Percentiles rank a stretch among this genome's conserved stretches.
These are phyloP conservation scores for Galerucella calmariensis DNA, from an alignment of 2,888 invertebrate species.

Conservation along the genomic window DNA sequence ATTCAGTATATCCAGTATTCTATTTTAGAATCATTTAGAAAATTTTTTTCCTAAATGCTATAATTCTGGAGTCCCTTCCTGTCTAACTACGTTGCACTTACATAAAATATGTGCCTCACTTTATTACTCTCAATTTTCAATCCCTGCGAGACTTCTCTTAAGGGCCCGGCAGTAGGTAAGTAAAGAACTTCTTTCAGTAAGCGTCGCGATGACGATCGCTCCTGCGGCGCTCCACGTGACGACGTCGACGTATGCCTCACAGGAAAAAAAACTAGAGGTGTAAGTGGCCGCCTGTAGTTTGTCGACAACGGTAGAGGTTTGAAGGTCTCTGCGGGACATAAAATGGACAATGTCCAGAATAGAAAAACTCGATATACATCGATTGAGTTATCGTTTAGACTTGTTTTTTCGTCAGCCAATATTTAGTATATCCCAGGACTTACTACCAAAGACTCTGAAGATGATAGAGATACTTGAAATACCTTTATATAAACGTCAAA, in stretches of 20 bases:
- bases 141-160: conserved; percentile 62
- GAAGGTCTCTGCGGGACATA: conserved; percentile 10
- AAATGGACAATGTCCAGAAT: conserved; percentile 23
- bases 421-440: neutral
- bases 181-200: conserved; percentile 42
- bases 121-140: conserved; percentile 65
- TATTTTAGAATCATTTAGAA: too few species aligned
- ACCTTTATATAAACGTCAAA: too few species aligned
- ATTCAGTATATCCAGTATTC: too few species aligned
- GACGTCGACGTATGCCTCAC: conserved; percentile 27
- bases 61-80: conserved; percentile 23
- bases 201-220: conserved; percentile 34
- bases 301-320: conserved; percentile 33
- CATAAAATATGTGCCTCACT: conserved; percentile 63
- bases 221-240: conserved; percentile 43
- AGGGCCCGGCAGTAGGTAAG: conserved; percentile 55
- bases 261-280: conserved; percentile 41
- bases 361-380: neutral
- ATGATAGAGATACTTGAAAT: too few species aligned
- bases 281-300: conserved; percentile 43
- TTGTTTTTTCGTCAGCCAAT: neutral
- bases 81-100: conserved; percentile 41
- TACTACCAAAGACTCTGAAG: too few species aligned
- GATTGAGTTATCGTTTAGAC: conserved; percentile 8
- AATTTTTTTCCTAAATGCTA: too few species aligned